Percentiles rank a stretch among this genome's conserved stretches.
phyloP scores from a whole-genome alignment of 2,797 vertebrate genomes.

The Alosa sapidissima region DNA sequence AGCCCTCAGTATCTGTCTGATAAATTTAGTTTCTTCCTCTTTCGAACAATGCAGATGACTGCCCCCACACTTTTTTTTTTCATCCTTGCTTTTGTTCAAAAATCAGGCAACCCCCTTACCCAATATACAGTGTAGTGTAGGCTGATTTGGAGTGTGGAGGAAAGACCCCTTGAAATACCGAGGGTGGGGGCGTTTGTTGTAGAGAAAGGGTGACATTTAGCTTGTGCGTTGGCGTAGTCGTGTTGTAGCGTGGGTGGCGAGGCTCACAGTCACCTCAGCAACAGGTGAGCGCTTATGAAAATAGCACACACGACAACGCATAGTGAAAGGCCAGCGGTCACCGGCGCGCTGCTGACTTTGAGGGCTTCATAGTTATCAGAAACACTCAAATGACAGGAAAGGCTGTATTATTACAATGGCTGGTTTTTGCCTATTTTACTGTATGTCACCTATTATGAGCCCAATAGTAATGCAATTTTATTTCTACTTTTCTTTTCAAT shows the following conservation, averaged over 20 bases:
- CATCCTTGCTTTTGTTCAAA: constrained; percentile 16
- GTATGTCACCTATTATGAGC: not conserved
- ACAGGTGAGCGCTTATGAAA: constrained; percentile 69
- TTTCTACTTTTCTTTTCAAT: no score
- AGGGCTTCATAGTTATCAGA: not conserved
- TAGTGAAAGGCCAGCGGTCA: constrained; percentile 21
- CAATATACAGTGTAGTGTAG: not conserved
- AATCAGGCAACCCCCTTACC: constrained; percentile 47
- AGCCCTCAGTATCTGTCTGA: constrained; percentile 36
- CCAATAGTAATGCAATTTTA: no score
- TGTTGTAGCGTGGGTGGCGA: constrained; percentile 52
- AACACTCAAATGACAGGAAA: not conserved
- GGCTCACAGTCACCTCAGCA: constrained; percentile 45
- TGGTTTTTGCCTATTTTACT: not conserved
- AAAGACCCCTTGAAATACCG: constrained; percentile 46
- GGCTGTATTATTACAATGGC: not conserved
- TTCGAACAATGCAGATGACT: constrained; percentile 57
- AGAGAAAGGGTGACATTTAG: constrained; percentile 68
- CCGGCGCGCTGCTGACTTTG: not conserved
- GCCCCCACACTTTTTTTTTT: not conserved
- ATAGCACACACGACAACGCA: constrained; percentile 54
- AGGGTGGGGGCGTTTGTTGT: constrained; percentile 52
- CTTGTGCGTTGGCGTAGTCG: constrained; percentile 52
- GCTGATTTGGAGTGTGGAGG: constrained; percentile 55
- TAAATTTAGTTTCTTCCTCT: constrained; percentile 53